Evolutionary conservation across 2,797 vertebrate genomes (phyloP).

Genomic region (Antrozous pallidus): DNA sequence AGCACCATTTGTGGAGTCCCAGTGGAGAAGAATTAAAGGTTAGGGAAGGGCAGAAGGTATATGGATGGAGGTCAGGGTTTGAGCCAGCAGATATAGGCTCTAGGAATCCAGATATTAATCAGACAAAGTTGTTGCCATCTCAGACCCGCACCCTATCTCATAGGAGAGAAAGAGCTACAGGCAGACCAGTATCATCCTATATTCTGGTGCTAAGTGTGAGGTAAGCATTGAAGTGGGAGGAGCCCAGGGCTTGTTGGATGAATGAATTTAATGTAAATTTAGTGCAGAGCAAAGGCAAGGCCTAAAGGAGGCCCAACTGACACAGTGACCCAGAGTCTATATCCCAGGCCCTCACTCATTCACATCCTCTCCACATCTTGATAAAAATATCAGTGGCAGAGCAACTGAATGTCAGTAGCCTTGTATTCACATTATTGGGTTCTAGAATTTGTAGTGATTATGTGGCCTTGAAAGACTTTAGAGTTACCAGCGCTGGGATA

Average conservation of each 20-base stretch:
- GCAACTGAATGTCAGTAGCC: background rate
- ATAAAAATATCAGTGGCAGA: background rate
- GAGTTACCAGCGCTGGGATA: background rate
- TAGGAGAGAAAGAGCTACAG: background rate
- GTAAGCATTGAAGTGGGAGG: no score
- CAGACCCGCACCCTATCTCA: background rate
- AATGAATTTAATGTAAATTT: background rate
- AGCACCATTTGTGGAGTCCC: background rate
- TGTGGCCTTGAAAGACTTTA: background rate
- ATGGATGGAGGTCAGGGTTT: background rate
- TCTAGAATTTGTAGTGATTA: background rate
- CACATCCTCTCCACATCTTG: background rate
- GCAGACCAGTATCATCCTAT: background rate
- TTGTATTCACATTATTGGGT: fast-evolving
- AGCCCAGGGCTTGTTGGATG: background rate
- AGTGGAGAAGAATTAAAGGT: background rate
- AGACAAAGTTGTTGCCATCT: background rate
- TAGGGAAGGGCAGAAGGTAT: background rate
- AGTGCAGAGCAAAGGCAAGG: background rate
- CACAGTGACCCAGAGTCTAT: background rate
- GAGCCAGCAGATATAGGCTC: background rate
- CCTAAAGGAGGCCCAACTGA: background rate
- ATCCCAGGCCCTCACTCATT: background rate
- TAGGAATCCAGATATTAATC: background rate
- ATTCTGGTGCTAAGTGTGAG: background rate